Evolutionary conservation across 2,888 invertebrate genomes (phyloP), one percentile per base, ranked within the genome.

Genomic region (Drosophila sordidula): DNA sequence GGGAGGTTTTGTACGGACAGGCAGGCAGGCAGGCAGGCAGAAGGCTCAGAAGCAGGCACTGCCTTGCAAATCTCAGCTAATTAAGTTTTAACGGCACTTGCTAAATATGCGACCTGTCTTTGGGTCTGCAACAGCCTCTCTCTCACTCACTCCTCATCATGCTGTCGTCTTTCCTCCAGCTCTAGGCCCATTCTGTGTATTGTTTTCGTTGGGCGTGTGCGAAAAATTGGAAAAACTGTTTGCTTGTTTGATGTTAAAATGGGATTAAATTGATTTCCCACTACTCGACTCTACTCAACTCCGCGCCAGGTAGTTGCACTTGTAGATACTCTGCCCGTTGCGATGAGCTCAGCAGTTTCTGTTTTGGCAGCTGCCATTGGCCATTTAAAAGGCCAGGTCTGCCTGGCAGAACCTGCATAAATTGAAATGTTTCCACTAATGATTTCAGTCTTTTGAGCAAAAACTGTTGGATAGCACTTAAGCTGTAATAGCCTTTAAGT

Each of bases 71-170:
- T 78, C 78, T 64, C 62, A 68, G 73, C 87, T 85, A 85, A 85
- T 85, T 85, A 85, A 85, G 88, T 83, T 86, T 86, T 80, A 83
- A 80, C 83, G 87, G 88, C 85, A 85, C 80, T 85, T 88, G 88
- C 80, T 72, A 88, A 83, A 78, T 70, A 76, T 75, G 51, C 52
- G 65, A 67, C 51, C 56, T 59, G 58, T 57, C 41, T 52, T 46
- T 38, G 39, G 29, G 22, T 42, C 6, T 12, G 29, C 8, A 29
- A 22, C 29, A 22, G 11, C 41, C 26, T 38, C 36, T 45, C 18
- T 52, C 36, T 50, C 51, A 46, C 18, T 38, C 47, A 49, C 3
- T 34, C 2, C 6, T 3, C 16, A 6, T 36, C n/a, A 25, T 6
- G 8, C 11, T 38, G 6, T 22, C 14, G 3, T 29, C 9, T 29